Conservation (phyloP, 2,888 invertebrate species). For the Zonitis immaculata region DNA sequence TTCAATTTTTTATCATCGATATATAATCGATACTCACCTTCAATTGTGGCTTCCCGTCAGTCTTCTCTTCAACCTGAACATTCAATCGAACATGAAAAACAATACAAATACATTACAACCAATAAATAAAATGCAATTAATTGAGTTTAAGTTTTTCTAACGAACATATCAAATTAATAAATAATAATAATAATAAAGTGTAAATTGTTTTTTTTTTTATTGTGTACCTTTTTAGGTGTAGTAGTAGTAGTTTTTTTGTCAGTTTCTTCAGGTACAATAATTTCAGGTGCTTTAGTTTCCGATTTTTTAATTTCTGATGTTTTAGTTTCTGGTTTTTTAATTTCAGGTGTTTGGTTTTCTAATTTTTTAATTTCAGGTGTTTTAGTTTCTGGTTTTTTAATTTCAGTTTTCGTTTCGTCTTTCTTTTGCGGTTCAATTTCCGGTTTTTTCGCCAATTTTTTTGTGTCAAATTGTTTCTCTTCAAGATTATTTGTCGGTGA, state of each 20-base stretch:
- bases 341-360: constrained; percentile 23
- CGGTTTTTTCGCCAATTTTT: constrained; percentile 36
- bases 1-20: not conserved
- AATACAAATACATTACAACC: constrained; percentile 12
- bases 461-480: constrained; percentile 44
- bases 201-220: constrained; percentile 2
- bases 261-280: constrained; percentile 29
- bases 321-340: constrained; percentile 30
- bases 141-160: no score
- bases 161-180: constrained; percentile 10
- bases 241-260: constrained; percentile 13
- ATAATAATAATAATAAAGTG: constrained; percentile 11
- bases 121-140: constrained; percentile 21
- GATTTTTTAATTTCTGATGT: constrained; percentile 27
- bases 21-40: constrained; percentile 31
- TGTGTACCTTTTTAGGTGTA: constrained; percentile 18
- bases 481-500: constrained; percentile 45
- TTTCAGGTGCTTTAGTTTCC: constrained; percentile 33
- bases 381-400: constrained; percentile 30
- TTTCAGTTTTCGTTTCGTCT: constrained; percentile 26
- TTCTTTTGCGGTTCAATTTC: constrained; percentile 32
- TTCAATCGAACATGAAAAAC: constrained; percentile 20
- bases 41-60: constrained; percentile 20
- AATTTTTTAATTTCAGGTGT: constrained; percentile 26
- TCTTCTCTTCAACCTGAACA: constrained; percentile 30